A percentile compares a stretch with the other conserved stretches of the same genome.
Conservation (phyloP, 2,888 invertebrate genomes). For the Chesias legatella region DNA sequence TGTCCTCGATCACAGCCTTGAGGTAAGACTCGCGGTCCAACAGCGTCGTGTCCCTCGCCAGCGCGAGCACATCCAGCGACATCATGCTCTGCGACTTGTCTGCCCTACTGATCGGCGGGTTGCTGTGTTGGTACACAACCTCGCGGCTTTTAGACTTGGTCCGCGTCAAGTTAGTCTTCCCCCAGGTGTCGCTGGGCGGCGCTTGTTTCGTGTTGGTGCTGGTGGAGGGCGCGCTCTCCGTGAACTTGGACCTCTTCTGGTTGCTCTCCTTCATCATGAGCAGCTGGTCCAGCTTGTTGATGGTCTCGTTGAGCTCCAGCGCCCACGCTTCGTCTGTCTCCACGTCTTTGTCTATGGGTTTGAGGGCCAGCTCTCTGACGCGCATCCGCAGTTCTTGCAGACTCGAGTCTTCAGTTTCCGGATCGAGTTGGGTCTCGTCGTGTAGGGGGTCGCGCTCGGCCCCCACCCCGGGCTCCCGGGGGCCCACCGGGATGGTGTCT, state of each 20-base stretch:
- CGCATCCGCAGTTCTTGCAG: constrained; percentile 84
- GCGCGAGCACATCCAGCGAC: constrained; percentile 67
- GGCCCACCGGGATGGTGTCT: constrained; percentile 70
- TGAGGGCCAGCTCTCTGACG: constrained; percentile 85
- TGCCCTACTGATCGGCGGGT: constrained; percentile 55
- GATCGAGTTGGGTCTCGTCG: constrained; percentile 56
- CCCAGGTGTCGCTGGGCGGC: constrained; percentile 59
- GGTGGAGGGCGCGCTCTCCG: constrained; percentile 59
- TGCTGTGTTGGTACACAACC: constrained; percentile 53
- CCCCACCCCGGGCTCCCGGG: constrained; percentile 87
- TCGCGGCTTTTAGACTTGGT: constrained; percentile 66
- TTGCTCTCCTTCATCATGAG: constrained; percentile 84
- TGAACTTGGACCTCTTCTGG: constrained; percentile 74
- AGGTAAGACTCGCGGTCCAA: constrained; percentile 70
- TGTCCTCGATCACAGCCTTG: constrained; percentile 73
- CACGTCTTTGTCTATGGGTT: constrained; percentile 87
- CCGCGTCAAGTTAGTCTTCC: constrained; percentile 51
- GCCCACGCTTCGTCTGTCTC: constrained; percentile 87
- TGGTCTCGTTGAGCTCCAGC: constrained; percentile 86
- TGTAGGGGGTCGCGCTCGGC: constrained; percentile 82
- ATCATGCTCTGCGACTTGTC: constrained; percentile 75
- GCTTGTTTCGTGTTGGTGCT: constrained; percentile 50
- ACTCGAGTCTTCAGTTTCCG: constrained; percentile 65
- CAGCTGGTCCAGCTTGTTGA: constrained; percentile 87
- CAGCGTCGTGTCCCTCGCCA: constrained; percentile 64